phyloP scores from a whole-genome alignment of 2,888 invertebrate genomes.

The Drosophila formosana region DNA sequence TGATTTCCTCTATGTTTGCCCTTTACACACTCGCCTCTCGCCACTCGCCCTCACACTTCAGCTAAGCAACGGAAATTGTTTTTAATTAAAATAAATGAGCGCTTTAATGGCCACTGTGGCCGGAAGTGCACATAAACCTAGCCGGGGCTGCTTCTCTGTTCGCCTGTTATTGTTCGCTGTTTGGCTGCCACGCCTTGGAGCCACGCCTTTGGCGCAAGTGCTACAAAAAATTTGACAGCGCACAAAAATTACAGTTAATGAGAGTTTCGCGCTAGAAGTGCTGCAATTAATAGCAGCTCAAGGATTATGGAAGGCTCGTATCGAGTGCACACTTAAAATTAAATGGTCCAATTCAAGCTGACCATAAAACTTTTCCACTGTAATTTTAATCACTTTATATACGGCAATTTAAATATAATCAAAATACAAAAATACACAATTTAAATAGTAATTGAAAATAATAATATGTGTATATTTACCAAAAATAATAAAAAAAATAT shows the following conservation, averaged over 20 bases:
- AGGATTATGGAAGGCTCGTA: background rate
- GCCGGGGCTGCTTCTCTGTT: background rate
- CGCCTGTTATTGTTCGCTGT: constrained; percentile 7
- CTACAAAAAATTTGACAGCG: constrained; percentile 24
- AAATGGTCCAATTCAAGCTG: background rate
- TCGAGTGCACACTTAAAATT: background rate
- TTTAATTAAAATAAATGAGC: constrained; percentile 74
- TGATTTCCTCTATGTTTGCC: constrained; percentile 46
- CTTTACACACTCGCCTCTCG: background rate
- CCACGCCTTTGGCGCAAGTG: constrained; percentile 1
- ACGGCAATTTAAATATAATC: too few species aligned
- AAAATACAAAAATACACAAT: too few species aligned
- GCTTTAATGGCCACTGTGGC: constrained; percentile 50
- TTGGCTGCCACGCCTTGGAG: background rate
- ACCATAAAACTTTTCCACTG: background rate
- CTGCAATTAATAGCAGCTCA: constrained; percentile 6
- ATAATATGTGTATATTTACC: too few species aligned
- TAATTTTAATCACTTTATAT: too few species aligned
- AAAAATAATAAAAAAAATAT: too few species aligned
- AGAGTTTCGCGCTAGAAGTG: constrained; percentile 3
- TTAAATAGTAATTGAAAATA: too few species aligned
- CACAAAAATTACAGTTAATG: constrained; percentile 38
- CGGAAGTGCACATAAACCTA: constrained; percentile 51
- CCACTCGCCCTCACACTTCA: background rate
- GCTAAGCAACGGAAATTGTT: constrained; percentile 68